Evolutionary conservation across 2,888 invertebrate genomes (phyloP), one percentile per base, ranked within the genome.

Genomic region (Machimus atricapillus): DNA sequence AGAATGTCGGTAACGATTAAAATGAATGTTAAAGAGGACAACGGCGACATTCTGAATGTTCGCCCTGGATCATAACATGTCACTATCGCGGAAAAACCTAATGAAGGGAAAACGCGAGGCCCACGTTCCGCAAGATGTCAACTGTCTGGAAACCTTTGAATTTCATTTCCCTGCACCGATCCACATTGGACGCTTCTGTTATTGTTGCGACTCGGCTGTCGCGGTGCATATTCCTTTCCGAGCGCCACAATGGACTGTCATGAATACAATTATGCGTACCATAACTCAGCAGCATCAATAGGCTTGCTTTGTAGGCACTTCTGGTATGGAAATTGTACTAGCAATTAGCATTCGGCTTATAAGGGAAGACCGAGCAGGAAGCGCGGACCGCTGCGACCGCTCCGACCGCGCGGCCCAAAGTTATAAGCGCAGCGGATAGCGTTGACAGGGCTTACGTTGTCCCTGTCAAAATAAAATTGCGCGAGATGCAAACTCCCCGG

Each of bases 161-260:
- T 66, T 14, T 40, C 37, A 40, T 83, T 34, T 66, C 52, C 23
- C 19, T 66, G 83, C 58, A 27, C 8, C 46, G 83, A 56, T 83
- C 52, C 73, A 83, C 83, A 73, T 83, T 43, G 83, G 66, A 19
- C 43, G 37, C 66, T 66, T 83, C 73, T 58, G 31, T 83, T 83
- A 83, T 83, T 83, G 83, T 83, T 83, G 58, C 12, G 27, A 16
- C 19, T 23, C 2, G 14, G 40, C 14, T 73, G 83, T 40, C 83
- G 73, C 66, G 83, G 19, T 7, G 58, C 83, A 73, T 83, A 83
- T 83, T 66, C 83, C 83, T 37, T 83, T 23, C 40, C 66, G 83
- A 83, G 83, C 31, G 43, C 40, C 83, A 83, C 83, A 83, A 83
- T 83, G 83, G 83, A 83, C 83, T 83, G 83, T 66, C 83, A 73